phyloP scores from a whole-genome alignment of 2,113 vertebrate genomes.

The Lophura nycthemera region DNA sequence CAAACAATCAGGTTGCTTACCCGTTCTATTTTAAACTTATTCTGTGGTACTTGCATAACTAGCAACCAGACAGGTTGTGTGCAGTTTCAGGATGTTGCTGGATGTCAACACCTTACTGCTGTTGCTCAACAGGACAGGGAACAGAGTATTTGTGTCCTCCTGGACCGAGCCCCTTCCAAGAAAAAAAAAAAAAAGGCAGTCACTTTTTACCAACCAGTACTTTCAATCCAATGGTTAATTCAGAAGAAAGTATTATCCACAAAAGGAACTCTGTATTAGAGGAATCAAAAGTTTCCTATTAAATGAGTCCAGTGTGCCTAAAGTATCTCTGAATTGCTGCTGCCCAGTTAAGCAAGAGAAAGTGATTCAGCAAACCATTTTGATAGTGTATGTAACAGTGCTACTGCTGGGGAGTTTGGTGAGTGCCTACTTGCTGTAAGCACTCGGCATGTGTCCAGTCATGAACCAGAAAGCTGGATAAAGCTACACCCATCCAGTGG shows the following conservation, averaged over 20 bases:
- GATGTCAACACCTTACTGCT: background rate
- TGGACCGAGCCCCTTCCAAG: background rate
- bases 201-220: background rate
- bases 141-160: background rate
- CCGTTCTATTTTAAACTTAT: background rate
- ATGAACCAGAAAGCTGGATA: background rate
- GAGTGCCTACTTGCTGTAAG: background rate
- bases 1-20: background rate
- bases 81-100: conserved; percentile 13
- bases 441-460: background rate
- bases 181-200: background rate
- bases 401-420: background rate
- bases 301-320: background rate
- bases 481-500: background rate
- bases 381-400: background rate
- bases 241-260: background rate
- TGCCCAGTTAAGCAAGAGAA: background rate
- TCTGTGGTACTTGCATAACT: conserved; percentile 19
- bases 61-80: conserved; percentile 49
- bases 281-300: background rate
- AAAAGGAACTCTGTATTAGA: background rate
- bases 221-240: background rate
- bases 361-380: background rate
- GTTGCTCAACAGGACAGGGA: background rate
- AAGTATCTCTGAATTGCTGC: background rate